These are phyloP conservation scores for Agrochola macilenta DNA, from an alignment of 2,888 invertebrate species.

Conservation along the genomic window DNA sequence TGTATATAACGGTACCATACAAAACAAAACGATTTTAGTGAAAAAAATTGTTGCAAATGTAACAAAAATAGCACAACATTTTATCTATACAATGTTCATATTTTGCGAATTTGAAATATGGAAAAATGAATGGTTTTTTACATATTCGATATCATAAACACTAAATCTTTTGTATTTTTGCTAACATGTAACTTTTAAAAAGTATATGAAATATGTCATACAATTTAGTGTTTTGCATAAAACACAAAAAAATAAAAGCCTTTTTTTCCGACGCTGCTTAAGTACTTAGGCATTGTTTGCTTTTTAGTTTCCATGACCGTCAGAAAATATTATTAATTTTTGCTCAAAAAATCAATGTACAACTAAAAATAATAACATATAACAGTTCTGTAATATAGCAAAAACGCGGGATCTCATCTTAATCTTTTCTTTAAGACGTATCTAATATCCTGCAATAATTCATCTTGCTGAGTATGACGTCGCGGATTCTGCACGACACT, in stretches of 20 bases:
- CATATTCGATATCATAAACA: conserved; percentile 38
- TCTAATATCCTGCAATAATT: conserved; percentile 69
- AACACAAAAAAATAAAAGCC: not conserved
- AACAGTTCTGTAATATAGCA: not conserved
- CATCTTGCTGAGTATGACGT: conserved; percentile 71
- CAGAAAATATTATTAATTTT: not conserved
- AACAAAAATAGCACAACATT: conserved; percentile 15
- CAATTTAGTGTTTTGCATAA: not conserved
- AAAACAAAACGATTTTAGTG: not conserved
- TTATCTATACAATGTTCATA: conserved; percentile 30
- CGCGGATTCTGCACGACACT: conserved; percentile 66
- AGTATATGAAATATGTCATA: conserved; percentile 4
- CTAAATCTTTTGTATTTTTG: conserved; percentile 25
- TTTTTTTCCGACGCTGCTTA: not conserved
- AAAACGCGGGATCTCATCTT: not conserved
- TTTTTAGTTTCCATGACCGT: not conserved
- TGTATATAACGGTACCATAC: not conserved
- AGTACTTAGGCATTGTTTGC: not conserved
- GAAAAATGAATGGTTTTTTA: conserved; percentile 40
- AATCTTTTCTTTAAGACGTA: conserved; percentile 32
- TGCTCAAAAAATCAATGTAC: not conserved
- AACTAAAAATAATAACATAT: not conserved
- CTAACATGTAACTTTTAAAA: conserved; percentile 11
- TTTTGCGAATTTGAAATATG: conserved; percentile 35
- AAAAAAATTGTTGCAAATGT: not conserved